These are phyloP conservation scores for Calypte anna DNA, from an alignment of 2,113 vertebrate species.

Conservation along the genomic window DNA sequence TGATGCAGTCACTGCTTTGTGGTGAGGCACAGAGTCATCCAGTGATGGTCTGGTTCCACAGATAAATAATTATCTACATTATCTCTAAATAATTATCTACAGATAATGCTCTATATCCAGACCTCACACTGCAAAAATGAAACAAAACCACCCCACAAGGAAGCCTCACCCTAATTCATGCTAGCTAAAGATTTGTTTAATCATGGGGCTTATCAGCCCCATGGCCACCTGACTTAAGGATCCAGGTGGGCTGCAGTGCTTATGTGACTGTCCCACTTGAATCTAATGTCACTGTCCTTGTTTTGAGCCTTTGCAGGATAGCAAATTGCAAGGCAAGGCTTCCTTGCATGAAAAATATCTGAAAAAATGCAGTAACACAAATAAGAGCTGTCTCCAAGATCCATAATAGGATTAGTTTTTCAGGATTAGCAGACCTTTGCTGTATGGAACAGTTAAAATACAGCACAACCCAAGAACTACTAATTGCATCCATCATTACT, in stretches of 20 bases:
- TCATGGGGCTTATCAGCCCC: neutral
- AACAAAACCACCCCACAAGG: neutral
- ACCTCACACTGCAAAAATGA: neutral
- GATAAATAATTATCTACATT: too few species aligned
- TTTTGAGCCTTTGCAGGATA: neutral
- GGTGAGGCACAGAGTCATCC: neutral
- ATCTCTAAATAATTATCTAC: too few species aligned
- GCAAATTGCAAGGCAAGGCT: neutral
- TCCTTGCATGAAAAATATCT: neutral
- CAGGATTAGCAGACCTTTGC: neutral
- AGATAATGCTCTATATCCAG: neutral
- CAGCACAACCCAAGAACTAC: neutral
- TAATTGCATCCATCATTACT: neutral
- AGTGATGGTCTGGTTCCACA: rapidly evolving
- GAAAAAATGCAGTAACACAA: neutral
- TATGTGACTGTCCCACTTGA: neutral
- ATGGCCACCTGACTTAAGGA: neutral
- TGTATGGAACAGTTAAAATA: neutral
- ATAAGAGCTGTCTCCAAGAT: neutral
- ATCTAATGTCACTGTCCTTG: neutral
- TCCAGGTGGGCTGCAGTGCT: neutral
- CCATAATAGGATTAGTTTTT: neutral
- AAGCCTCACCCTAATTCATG: neutral
- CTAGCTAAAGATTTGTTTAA: neutral
- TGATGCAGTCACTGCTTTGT: neutral